Base-by-base conservation (phyloP, 1,140 invertebrate species). In the Anastrepha ludens region DNA sequence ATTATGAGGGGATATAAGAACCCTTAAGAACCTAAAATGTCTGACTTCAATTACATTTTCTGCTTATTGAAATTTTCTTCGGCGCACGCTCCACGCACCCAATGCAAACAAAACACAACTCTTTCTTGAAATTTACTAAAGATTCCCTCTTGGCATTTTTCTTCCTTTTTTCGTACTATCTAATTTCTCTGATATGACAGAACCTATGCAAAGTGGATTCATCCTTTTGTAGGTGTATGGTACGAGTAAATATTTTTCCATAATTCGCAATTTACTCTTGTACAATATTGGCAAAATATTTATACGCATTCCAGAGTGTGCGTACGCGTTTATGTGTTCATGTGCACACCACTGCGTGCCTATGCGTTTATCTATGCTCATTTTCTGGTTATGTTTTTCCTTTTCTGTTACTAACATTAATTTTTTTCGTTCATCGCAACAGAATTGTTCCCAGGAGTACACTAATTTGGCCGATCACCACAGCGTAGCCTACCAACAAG, bases 341-440 rank as follows among this genome's bases (percentile, higher is more conserved):
- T 11, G 50, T 55, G 50, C 29, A 29, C 29, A 29, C 29, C 29
- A 29, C 20, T 64, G n/a, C 39, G 29, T 67, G 39, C 29, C 64
- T 29, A 41, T 41, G 39, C 8, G 64, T 67, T 67, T 67, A 67
- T 41, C 64, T 39, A 20, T 67, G 39, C 0, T 29, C 64, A 67
- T 41, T 67, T 39, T 67, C 11, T 11, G 50, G 50, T 55, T 11
- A 55, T 55, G 50, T 55, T 55, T 29, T 6, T 11, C 29, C 29
- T 67, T 11, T 20, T 67, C 64, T 29, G 64, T 20, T 41, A 67
- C 64, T 13, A 74, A 74, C 67, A 74, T 44, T 7, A 44, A 44
- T 74, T 47, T 74, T 47, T 74, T 74, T 55, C 50, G 50, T 11
- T 55, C 50, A 55, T 55, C 67, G 67, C 67, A 74, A 17, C 67